These are phyloP conservation scores for Lithosia quadra DNA, from an alignment of 2,888 invertebrate genomes.

Conservation along the genomic window DNA sequence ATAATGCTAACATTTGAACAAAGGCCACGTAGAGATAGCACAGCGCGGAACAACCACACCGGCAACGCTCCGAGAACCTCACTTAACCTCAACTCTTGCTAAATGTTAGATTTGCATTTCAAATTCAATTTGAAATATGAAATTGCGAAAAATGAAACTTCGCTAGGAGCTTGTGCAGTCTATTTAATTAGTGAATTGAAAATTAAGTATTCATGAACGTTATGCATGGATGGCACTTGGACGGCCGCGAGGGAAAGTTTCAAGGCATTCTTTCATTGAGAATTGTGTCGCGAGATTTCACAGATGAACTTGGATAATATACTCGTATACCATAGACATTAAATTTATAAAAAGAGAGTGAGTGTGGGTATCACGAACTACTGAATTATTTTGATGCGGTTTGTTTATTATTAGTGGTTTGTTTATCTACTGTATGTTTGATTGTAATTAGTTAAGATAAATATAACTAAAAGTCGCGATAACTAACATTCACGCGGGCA, in stretches of 20 bases:
- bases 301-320: neutral
- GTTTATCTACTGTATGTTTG: too few species aligned
- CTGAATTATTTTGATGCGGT: too few species aligned
- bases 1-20: constrained; percentile 18
- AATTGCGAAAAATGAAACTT: constrained; percentile 12
- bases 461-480: too few species aligned
- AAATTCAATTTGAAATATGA: constrained; percentile 20
- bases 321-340: too few species aligned
- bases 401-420: too few species aligned
- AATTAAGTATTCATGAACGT: constrained; percentile 1
- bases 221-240: neutral
- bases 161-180: neutral
- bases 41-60: neutral
- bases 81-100: constrained; percentile 8
- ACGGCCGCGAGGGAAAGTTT: neutral
- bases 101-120: constrained; percentile 12
- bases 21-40: constrained; percentile 11
- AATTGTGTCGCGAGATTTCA: neutral
- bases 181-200: constrained; percentile 11
- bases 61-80: neutral
- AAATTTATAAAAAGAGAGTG: too few species aligned
- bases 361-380: too few species aligned
- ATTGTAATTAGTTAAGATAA: too few species aligned
- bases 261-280: neutral
- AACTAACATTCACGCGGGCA: too few species aligned